Evolutionary conservation across 2,888 invertebrate genomes (phyloP), one percentile per base, ranked within the genome.

Genomic region (Macrophya annulata): DNA sequence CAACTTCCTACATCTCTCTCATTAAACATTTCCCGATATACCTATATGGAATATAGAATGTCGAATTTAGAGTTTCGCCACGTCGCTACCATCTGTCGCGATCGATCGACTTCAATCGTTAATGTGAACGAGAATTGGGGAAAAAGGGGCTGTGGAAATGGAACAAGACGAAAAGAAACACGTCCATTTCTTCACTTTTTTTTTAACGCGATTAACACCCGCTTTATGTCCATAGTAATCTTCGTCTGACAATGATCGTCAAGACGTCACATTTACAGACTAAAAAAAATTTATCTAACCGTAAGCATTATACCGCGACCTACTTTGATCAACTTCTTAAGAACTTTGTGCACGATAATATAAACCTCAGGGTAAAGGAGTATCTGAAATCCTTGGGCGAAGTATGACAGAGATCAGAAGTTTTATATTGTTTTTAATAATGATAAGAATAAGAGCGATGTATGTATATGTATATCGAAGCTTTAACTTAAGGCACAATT

Each of bases 21-120:
- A 89, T 91, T 91, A 92, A 92, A 92, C 92, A 92, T 92, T 92
- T 92, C 91, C 51, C 74, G 21, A 72, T 72, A 21, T 43, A 72
- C 21, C 76, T 72, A 51, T 51, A 55, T 55, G 17, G 51, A 31
- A 76, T 21, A 76, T 77, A 51, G 37, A 77, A 31, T 55, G n/a
- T 55, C 48, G 31, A 77, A 51, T 48, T 55, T 55, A 25, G 51
- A 88, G 89, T 90, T 90, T 90, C 89, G 90, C 91, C 92, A 91
- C 92, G 92, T 92, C 91, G 90, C 88, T 86, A 87, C 91, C 92
- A 91, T 92, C 91, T 91, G 91, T 92, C 90, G 92, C 90, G 89
- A 92, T 92, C 90, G 90, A 90, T 88, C 88, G 89, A 91, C 90
- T 91, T 92, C 90, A 90, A 91, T 92, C 90, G 91, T 91, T 91